phyloP scores from a whole-genome alignment of 2,888 invertebrate genomes.

The Nysson spinosus region DNA sequence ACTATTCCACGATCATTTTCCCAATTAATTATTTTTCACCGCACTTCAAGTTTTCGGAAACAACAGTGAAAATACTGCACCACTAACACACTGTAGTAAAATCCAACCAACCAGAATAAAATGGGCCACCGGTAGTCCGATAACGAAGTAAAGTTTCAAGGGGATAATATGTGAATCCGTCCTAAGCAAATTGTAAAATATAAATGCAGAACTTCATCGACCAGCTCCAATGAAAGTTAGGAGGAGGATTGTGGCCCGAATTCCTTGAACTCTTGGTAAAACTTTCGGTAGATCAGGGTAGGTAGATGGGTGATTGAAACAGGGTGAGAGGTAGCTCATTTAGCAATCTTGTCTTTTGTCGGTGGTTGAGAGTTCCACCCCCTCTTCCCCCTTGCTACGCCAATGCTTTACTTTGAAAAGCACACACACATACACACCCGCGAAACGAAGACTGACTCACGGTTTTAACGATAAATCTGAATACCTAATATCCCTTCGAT shows the following conservation, averaged over 20 bases:
- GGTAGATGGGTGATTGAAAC: conserved; percentile 57
- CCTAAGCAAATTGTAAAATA: neutral
- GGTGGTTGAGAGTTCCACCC: conserved; percentile 28
- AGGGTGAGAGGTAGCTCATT: conserved; percentile 60
- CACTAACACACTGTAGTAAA: too few relatives aligned
- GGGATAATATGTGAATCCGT: neutral
- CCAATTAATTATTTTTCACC: too few relatives aligned
- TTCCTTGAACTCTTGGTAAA: conserved; percentile 11
- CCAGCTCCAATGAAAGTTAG: conserved; percentile 13
- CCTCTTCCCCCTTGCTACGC: conserved; percentile 2
- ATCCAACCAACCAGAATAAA: too few relatives aligned
- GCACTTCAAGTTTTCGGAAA: too few relatives aligned
- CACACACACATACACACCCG: conserved; percentile 26
- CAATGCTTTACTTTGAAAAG: conserved; percentile 38
- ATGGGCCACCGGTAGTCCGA: neutral
- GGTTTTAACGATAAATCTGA: conserved; percentile 37
- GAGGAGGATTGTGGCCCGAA: conserved; percentile 6
- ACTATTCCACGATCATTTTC: too few relatives aligned
- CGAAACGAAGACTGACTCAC: conserved; percentile 8
- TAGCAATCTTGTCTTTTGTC: conserved; percentile 56
- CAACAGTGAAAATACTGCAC: too few relatives aligned
- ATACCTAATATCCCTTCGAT: conserved; percentile 15
- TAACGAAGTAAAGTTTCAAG: neutral
- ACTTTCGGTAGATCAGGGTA: conserved; percentile 38
- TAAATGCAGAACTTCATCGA: conserved; percentile 28